phyloP scores from a whole-genome alignment of 2,797 vertebrate species.

The Tapirus indicus region DNA sequence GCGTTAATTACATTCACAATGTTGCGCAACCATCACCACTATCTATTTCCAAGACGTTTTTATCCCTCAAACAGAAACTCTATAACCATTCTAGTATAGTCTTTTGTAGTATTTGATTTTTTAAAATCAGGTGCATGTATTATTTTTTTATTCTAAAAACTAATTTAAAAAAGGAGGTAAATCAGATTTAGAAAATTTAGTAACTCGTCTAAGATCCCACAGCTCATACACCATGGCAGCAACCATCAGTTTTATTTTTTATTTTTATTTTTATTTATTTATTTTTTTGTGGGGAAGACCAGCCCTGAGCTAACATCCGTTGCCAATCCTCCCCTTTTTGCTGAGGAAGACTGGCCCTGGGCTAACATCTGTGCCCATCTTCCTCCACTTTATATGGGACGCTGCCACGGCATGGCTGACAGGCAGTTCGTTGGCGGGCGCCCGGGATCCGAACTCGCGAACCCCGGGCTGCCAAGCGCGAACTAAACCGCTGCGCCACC shows the following conservation, averaged over 20 bases:
- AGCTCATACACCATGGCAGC: neutral
- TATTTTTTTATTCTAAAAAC: conserved; percentile 27
- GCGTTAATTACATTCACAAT: neutral
- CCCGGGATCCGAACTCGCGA: too few relatives aligned
- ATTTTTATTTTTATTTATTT: too few relatives aligned
- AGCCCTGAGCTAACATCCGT: too few relatives aligned
- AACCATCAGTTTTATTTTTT: neutral
- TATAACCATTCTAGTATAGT: neutral
- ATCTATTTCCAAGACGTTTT: conserved; percentile 2
- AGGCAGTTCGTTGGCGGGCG: too few relatives aligned
- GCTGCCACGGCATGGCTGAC: too few relatives aligned
- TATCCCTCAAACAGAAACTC: neutral
- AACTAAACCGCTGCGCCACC: too few relatives aligned
- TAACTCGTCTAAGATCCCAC: neutral
- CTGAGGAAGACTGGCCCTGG: too few relatives aligned
- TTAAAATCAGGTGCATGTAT: neutral
- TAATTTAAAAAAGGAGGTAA: neutral
- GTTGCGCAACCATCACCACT: neutral
- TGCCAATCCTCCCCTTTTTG: too few relatives aligned
- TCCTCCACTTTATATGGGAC: too few relatives aligned
- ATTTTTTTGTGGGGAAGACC: too few relatives aligned
- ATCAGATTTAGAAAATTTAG: conserved; percentile 26
- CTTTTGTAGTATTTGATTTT: neutral
- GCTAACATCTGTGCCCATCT: too few relatives aligned
- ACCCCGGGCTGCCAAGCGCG: too few relatives aligned